Conservation (phyloP, 2,113 vertebrate species). For the Varanus komodoensis region DNA sequence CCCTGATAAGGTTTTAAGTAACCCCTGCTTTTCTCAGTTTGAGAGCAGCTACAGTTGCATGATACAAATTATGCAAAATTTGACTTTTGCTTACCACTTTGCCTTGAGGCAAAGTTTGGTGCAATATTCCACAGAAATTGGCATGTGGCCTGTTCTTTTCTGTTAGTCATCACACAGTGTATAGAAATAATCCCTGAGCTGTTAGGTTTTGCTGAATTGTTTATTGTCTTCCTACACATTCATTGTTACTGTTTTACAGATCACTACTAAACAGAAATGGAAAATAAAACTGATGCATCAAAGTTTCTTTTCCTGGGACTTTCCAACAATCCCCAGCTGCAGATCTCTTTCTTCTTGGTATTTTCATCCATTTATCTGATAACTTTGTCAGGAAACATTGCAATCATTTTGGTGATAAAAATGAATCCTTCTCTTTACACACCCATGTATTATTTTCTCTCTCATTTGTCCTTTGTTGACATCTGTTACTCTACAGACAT, state of each 20-base stretch:
- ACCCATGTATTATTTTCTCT: constrained; percentile 67
- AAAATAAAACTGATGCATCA: constrained; percentile 42
- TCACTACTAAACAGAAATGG: constrained; percentile 11
- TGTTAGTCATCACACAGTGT: not conserved
- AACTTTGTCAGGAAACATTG: constrained; percentile 58
- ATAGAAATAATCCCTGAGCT: not conserved
- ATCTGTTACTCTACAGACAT: constrained; percentile 62
- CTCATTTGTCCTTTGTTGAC: constrained; percentile 60
- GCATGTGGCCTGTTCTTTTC: not conserved
- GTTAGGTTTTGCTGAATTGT: not conserved
- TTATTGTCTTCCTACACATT: no score
- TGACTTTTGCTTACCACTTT: not conserved
- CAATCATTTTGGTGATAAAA: constrained; percentile 53
- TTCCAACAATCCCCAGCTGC: constrained; percentile 46
- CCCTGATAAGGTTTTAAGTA: no score
- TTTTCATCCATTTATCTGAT: constrained; percentile 60
- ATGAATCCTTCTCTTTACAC: constrained; percentile 46
- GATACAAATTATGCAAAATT: no score
- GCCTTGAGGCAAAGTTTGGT: not conserved
- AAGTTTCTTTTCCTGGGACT: constrained; percentile 60
- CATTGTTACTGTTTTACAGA: not conserved
- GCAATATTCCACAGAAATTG: not conserved
- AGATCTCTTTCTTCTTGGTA: constrained; percentile 48
- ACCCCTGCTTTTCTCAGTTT: not conserved
- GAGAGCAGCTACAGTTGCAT: not conserved